Evolutionary conservation across 2,888 invertebrate species (phyloP).

Genomic region (Chorisops tibialis): DNA sequence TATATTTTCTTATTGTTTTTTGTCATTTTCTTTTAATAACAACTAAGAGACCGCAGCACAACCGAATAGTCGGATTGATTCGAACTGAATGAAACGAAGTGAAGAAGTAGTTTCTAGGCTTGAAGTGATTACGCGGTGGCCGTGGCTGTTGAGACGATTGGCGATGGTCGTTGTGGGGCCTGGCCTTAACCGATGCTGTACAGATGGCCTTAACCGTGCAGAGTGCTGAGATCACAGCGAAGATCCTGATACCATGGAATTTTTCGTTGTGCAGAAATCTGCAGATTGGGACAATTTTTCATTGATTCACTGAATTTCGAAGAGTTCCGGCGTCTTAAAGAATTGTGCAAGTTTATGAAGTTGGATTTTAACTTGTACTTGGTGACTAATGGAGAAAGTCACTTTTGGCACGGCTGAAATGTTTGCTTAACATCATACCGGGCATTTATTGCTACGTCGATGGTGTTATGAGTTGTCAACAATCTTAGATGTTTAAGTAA

Average conservation of each 20-base stretch:
- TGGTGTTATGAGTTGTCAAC: not conserved
- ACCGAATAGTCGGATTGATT: constrained; percentile 25
- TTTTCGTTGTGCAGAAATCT: too few relatives aligned
- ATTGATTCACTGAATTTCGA: too few relatives aligned
- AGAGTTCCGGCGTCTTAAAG: too few relatives aligned
- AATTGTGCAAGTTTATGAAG: too few relatives aligned
- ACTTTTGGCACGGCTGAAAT: not conserved
- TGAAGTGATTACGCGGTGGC: too few relatives aligned
- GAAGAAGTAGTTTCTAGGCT: constrained; percentile 19
- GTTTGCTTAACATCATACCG: constrained; percentile 2
- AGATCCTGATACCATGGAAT: too few relatives aligned
- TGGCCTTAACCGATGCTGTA: constrained; percentile 1
- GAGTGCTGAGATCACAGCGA: not conserved
- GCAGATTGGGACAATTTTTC: too few relatives aligned
- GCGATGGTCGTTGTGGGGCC: not conserved
- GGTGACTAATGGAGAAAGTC: constrained; percentile 21
- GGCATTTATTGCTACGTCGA: too few relatives aligned
- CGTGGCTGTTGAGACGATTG: too few relatives aligned
- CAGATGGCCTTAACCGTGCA: not conserved
- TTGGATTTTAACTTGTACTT: not conserved
- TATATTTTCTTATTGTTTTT: not conserved
- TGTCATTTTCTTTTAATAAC: not conserved
- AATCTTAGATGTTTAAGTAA: too few relatives aligned
- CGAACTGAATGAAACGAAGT: constrained; percentile 25
- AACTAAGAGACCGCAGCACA: too few relatives aligned